A percentile compares a stretch with the other conserved stretches of the same genome.
Conservation (phyloP, 2,888 invertebrate species). For the Drosophila borealis region DNA sequence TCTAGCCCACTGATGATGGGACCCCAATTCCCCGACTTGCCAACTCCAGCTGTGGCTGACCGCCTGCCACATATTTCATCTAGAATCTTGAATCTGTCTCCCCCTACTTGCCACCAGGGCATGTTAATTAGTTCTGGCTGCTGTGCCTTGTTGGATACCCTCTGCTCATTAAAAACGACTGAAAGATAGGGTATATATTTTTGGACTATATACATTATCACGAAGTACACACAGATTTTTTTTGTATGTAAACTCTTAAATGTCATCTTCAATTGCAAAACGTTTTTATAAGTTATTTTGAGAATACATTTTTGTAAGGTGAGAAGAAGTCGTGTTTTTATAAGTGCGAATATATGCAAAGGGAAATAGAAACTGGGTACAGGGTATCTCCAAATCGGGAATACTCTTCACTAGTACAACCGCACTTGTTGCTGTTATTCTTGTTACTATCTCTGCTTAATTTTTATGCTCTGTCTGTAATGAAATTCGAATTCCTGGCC, state of each 20-base stretch:
- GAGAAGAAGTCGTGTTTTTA: no score
- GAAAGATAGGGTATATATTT: not conserved
- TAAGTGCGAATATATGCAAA: no score
- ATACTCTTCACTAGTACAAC: not conserved
- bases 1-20: slow-evolving; percentile 1
- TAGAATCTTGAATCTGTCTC: slow-evolving; percentile 17
- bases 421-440: slow-evolving; percentile 8
- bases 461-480: slow-evolving; percentile 51
- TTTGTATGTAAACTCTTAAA: no score
- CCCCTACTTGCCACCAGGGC: slow-evolving; percentile 5
- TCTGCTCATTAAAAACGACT: not conserved
- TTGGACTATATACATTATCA: no score
- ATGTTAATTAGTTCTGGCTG: slow-evolving; percentile 59
- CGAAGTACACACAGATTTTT: no score
- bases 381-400: not conserved
- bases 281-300: no score
- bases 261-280: no score
- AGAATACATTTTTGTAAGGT: no score
- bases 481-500: slow-evolving; percentile 57
- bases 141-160: slow-evolving; percentile 23
- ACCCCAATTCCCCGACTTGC: slow-evolving; percentile 9
- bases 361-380: not conserved
- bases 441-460: slow-evolving; percentile 33
- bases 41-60: slow-evolving; percentile 54
- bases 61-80: slow-evolving; percentile 66